Evolutionary conservation across 2,113 vertebrate species (phyloP), one percentile per base, ranked within the genome.

Genomic region (Cairina moschata): DNA sequence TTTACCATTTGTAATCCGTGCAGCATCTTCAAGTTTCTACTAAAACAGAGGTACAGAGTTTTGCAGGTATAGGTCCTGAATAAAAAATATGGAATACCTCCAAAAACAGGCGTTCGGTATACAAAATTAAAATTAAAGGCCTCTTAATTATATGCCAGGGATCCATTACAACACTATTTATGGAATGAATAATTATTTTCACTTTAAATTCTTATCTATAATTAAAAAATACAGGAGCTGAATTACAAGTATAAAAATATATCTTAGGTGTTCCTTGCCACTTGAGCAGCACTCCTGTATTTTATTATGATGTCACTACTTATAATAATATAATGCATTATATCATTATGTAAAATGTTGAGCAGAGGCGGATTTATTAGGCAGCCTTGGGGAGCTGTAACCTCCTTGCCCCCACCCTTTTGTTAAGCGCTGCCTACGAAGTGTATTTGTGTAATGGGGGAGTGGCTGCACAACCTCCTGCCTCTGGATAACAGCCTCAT

Each of bases 181-280:
- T 36, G 28, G 86, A 92, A 94, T 76, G 66, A 92, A 94, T 95
- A 91, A 96, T 95, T 95, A 94, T 97, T 97, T 96, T 96, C 67
- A 73, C 73, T 94, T 91, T 84, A 96, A 97, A 96, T 91, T 81
- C 95, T 97, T 97, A 96, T 95, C 95, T 97, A 26, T 93, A 97
- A 95, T 95, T 97, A 87, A 93, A 95, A 96, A 91, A 95, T 55
- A 80, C 77, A 82, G 81, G 86, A 93, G 87, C 90, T 71, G 95
- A 79, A 92, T 96, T 89, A 69, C 81, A 87, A 94, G 77, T 36
- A 59, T 54, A 92, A 91, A 91, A 91, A 89, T 14, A 7, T 86
- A 58, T 96, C 93, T 91, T 62, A 91, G 92, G 91, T 97, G 92
- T 94, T 95, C 86, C 86, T 89, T 66, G 86, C 84, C 88, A 59